Percentiles rank a stretch among this genome's conserved stretches.
Conservation (phyloP, 2,888 invertebrate species). For the Rhagium mordax region DNA sequence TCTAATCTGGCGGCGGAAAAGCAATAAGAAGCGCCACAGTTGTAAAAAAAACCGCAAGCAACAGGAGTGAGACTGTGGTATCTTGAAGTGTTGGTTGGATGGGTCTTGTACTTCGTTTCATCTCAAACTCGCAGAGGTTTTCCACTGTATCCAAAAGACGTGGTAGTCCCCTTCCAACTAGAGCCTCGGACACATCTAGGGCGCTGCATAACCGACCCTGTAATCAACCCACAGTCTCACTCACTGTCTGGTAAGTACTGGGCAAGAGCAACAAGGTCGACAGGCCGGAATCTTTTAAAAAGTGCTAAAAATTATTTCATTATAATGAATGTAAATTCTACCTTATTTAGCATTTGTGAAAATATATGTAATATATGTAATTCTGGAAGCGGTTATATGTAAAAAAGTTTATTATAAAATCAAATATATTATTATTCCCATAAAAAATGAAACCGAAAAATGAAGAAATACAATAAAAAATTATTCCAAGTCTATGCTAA, state of each 20-base stretch:
- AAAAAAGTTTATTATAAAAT: not conserved
- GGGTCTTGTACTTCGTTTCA: slow-evolving; percentile 51
- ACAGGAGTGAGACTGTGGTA: slow-evolving; percentile 73
- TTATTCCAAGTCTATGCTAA: too few species aligned
- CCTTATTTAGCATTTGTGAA: not conserved
- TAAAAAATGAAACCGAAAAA: too few species aligned
- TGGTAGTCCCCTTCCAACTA: slow-evolving; percentile 67
- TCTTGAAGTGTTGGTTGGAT: slow-evolving; percentile 63
- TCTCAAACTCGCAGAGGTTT: slow-evolving; percentile 63
- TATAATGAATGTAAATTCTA: not conserved
- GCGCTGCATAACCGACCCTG: slow-evolving; percentile 75
- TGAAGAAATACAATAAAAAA: too few species aligned
- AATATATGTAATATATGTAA: not conserved
- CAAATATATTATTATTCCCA: too few species aligned
- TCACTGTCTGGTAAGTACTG: slow-evolving; percentile 55
- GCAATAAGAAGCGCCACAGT: slow-evolving; percentile 70
- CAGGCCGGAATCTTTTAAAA: slow-evolving; percentile 38
- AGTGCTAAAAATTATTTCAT: not conserved
- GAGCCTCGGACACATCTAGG: slow-evolving; percentile 72
- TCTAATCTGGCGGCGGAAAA: slow-evolving; percentile 71
- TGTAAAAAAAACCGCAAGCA: slow-evolving; percentile 69
- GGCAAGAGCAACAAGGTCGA: slow-evolving; percentile 27
- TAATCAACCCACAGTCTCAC: slow-evolving; percentile 73
- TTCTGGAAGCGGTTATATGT: not conserved
- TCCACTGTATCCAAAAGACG: slow-evolving; percentile 66